Base-by-base conservation (phyloP, 2,797 vertebrate genomes). In the Austrolebias charrua region DNA sequence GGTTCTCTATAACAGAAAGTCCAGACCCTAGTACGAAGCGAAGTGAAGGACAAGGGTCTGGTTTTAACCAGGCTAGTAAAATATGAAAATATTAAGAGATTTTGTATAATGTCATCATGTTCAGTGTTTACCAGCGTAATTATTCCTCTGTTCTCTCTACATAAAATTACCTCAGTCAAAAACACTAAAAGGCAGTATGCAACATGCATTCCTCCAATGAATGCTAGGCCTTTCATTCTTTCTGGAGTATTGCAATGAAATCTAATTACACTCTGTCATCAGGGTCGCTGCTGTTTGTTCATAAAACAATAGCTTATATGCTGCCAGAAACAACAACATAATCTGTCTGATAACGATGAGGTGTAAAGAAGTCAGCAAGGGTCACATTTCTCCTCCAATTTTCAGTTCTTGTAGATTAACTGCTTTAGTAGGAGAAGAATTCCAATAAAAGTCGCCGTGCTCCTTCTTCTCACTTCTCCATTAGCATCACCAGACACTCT, bases 401-500 rank as follows among this genome's bases (percentile, higher is more conserved):
- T 56, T 40, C 12, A 13, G 11, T 40, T 40, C 38, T 13, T 12
- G 24, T 29, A 47, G 60, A 77, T 33, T 31, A 42, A 44, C 74
- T 70, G 66, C 59, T 71, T 56, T 16, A 69, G 48, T 51, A 33
- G 54, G 12, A 69, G 55, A 73, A 71, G 61, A 83, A 78, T 58
- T 81, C 67, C 70, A 75, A 81, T 82, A 71, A 82, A 77, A 82
- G 45, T 28, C 6, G 20, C 73, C 65, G 47, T 56, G 55, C 64
- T 55, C 16, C 73, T 77, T 75, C 63, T 49, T 71, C 55, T 80
- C 61, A 51, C 68, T 69, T 51, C 59, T 68, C 71, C 70, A 76
- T 74, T 78, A 81, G 59, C 76, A 76, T 88, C 86, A 83, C 43
- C 75, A 66, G 52, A 81, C 84, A 86, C 86, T 76, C 73, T 68